Evolutionary conservation across 2,797 vertebrate species (phyloP).

Genomic region (Synaphobranchus kaupii): DNA sequence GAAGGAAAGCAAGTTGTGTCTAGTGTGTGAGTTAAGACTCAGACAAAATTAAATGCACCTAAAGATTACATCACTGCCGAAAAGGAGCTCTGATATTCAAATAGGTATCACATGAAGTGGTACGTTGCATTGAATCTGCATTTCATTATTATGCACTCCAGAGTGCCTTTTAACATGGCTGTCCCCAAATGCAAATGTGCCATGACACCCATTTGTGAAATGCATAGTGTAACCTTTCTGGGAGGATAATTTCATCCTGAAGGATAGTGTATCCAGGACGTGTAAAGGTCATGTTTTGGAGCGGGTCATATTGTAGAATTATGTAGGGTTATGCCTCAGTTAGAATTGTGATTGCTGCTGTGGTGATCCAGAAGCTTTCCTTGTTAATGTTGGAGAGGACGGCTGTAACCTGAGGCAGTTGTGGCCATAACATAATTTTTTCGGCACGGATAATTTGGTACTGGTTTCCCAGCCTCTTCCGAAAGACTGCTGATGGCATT

Average conservation of each 20-base stretch:
- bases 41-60: background rate
- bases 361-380: constrained; percentile 14
- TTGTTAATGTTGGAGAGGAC: background rate
- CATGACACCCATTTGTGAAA: background rate
- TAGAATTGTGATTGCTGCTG: background rate
- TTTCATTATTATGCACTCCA: background rate
- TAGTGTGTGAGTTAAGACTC: background rate
- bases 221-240: background rate
- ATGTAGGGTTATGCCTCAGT: background rate
- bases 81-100: background rate
- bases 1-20: background rate
- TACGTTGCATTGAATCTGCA: background rate
- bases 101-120: background rate
- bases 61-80: background rate
- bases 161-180: background rate
- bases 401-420: background rate
- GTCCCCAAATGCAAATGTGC: background rate
- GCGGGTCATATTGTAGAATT: background rate
- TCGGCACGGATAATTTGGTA: background rate
- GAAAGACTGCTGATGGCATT: background rate
- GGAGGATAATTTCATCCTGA: background rate
- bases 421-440: background rate
- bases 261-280: background rate
- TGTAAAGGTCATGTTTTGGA: background rate
- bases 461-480: background rate